Percentiles rank a stretch among this genome's conserved stretches.
phyloP scores from a whole-genome alignment of 2,113 vertebrate species.

The Oreochromis aureus region DNA sequence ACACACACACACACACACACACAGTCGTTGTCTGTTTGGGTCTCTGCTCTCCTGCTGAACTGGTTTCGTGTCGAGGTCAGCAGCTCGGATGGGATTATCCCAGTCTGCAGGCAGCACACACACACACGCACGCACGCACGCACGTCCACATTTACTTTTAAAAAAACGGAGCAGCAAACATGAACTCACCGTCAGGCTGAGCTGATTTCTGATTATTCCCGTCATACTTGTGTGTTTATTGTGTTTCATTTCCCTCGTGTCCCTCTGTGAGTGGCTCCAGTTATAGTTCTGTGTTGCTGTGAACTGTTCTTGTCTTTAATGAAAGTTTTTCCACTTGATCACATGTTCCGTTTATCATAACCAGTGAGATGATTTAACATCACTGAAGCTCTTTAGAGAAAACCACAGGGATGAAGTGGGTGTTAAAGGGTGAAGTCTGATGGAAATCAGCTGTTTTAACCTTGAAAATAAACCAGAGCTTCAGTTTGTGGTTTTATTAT shows the following conservation, averaged over 20 bases:
- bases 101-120: not conserved
- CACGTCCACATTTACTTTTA: not conserved
- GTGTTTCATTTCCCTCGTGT: not conserved
- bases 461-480: not conserved
- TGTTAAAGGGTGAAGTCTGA: not conserved
- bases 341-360: not conserved
- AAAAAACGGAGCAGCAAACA: not conserved
- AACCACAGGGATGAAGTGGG: not conserved
- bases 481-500: not conserved
- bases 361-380: not conserved
- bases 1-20: fast-evolving
- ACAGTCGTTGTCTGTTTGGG: not conserved
- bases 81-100: not conserved
- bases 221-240: not conserved
- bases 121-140: not conserved
- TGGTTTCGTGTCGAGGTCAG: not conserved
- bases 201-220: not conserved
- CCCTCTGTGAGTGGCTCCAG: not conserved
- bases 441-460: not conserved
- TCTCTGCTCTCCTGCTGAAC: not conserved
- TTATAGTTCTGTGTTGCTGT: not conserved
- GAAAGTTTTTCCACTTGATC: not conserved
- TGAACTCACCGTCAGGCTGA: not conserved
- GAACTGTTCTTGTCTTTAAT: not conserved
- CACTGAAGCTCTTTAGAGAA: not conserved